Base-by-base conservation (phyloP, 2,113 vertebrate genomes). In the Turdus rufiventris region DNA sequence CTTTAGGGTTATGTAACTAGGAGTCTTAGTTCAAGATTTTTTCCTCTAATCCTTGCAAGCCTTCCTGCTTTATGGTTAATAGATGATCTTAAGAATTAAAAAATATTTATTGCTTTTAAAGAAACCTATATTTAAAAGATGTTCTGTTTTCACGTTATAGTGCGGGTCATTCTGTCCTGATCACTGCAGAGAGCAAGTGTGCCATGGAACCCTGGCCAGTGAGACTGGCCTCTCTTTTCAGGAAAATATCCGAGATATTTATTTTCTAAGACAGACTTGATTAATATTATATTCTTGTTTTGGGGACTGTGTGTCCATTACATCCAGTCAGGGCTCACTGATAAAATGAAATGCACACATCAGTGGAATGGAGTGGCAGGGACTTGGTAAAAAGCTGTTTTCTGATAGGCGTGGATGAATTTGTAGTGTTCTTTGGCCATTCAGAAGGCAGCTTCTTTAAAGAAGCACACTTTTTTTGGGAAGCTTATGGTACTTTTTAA, bases 41-140 rank as follows among this genome's bases (percentile, higher is more conserved):
- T 91, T 88, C 63, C 71, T 94, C 66, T 96, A 87, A 84, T 81
- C 76, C 45, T 63, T 73, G 68, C 92, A 73, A 38, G 92, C 71
- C 65, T 91, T 96, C 93, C 94, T 97, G 97, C 97, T 98, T 93
- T 96, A 95, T 97, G 75, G 88, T 96, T 97, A 94, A 84, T 92
- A 97, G 95, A 95, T 94, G 47, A 96, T 92, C 88, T 91, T 95
- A 94, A 97, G 79, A 96, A 92, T 96, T 56, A 70, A 95, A 93
- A 96, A 97, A 95, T 98, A 98, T 98, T 98, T 98, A 98, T 98
- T 97, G 97, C 95, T 97, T 97, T 97, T 92, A 97, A 96, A 97
- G 96, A 98, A 97, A 94, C 96, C 80, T 96, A 94, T 98, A 97
- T 97, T 98, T 98, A 98, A 97, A 95, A 94, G 85, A 94, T 86